These are phyloP conservation scores for Xenopus tropicalis DNA, from an alignment of 2,113 vertebrate species.

Conservation along the genomic window DNA sequence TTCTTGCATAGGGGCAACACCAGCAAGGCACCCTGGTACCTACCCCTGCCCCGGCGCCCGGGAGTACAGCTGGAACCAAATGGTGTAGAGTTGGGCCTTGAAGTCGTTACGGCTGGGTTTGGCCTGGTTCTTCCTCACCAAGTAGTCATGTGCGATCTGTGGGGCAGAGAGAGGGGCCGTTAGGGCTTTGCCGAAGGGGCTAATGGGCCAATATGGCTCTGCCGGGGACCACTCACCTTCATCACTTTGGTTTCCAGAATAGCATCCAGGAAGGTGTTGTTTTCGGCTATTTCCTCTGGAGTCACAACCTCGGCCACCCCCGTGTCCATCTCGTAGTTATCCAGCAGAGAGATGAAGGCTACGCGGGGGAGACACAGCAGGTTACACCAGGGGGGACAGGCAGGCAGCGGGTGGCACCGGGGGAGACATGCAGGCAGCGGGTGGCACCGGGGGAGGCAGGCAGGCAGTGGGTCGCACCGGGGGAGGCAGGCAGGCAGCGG, in stretches of 20 bases:
- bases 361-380: not conserved
- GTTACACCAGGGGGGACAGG: too few species aligned
- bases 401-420: too few species aligned
- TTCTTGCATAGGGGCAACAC: too few species aligned
- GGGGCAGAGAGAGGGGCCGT: not conserved
- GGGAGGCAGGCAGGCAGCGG: too few species aligned
- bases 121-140: constrained; percentile 65
- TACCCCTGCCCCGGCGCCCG: constrained; percentile 69
- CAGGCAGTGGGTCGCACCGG: too few species aligned
- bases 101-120: constrained; percentile 60
- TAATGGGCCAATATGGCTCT: not conserved
- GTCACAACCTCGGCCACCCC: constrained; percentile 70
- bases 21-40: too few species aligned
- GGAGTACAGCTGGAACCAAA: constrained; percentile 82
- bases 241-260: constrained; percentile 74
- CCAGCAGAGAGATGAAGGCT: constrained; percentile 76
- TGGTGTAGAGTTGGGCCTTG: constrained; percentile 76
- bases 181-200: not conserved
- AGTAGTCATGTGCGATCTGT: constrained; percentile 72
- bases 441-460: too few species aligned
- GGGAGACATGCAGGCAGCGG: not conserved
- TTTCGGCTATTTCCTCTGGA: constrained; percentile 67
- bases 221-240: constrained; percentile 60
- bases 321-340: constrained; percentile 74
- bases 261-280: constrained; percentile 68